Conservation (phyloP, 2,797 vertebrate species). For the Sebastolobus alascanus region DNA sequence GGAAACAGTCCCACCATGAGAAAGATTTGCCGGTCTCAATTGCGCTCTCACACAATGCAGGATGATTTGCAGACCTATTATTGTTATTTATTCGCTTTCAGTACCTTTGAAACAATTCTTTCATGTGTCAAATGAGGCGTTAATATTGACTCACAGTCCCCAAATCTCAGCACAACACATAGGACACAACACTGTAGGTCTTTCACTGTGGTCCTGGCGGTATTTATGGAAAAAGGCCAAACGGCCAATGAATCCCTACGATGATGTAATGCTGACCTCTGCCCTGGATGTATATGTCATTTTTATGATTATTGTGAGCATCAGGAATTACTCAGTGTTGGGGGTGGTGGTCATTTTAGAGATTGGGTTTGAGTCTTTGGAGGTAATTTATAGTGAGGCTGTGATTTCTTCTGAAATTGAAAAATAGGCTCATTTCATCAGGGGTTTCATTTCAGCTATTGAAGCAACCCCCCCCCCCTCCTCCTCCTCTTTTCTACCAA, state of each 20-base stretch:
- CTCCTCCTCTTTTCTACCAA: background rate
- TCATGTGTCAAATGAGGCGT: slow-evolving; percentile 5
- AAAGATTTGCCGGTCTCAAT: background rate
- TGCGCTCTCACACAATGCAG: background rate
- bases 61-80: slow-evolving; percentile 2
- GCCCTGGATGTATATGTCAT: slow-evolving; percentile 46
- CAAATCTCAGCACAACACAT: slow-evolving; percentile 1
- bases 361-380: slow-evolving; percentile 45
- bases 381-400: slow-evolving; percentile 56
- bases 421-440: slow-evolving; percentile 27
- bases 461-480: background rate
- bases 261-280: slow-evolving; percentile 68
- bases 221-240: slow-evolving; percentile 59
- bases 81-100: slow-evolving; percentile 41
- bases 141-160: slow-evolving; percentile 25
- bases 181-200: slow-evolving; percentile 15
- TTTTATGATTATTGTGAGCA: slow-evolving; percentile 65
- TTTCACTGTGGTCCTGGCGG: slow-evolving; percentile 36
- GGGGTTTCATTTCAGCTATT: background rate
- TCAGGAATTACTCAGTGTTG: slow-evolving; percentile 32
- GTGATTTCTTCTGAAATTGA: slow-evolving; percentile 33
- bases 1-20: slow-evolving; percentile 18
- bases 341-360: slow-evolving; percentile 49
- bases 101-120: slow-evolving; percentile 8
- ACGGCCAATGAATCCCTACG: slow-evolving; percentile 42